Percentiles rank a stretch among this genome's conserved stretches.
phyloP scores from a whole-genome alignment of 2,113 vertebrate species.

The Naja naja region DNA sequence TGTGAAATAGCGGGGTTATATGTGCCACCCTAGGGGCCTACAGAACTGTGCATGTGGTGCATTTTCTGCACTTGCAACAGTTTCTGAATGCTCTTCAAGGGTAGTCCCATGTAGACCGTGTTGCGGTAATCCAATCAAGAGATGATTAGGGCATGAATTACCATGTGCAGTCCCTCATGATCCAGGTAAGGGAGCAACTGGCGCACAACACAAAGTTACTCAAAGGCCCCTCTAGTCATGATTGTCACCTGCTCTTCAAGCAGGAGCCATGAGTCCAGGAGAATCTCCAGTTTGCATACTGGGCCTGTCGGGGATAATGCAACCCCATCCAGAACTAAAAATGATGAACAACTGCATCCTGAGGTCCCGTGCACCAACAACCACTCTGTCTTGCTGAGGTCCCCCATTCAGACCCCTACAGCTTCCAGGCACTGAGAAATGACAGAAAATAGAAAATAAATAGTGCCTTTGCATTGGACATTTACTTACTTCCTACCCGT shows the following conservation, averaged over 20 bases:
- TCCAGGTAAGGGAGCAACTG: not conserved
- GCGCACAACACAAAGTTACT: not conserved
- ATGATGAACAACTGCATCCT: not conserved
- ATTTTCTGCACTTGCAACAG: not conserved
- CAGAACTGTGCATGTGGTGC: not conserved
- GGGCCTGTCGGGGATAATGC: too few species aligned
- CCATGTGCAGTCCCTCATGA: not conserved
- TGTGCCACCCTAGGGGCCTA: not conserved
- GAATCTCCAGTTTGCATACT: not conserved
- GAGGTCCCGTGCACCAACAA: not conserved
- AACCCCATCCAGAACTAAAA: not conserved
- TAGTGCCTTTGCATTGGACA: not conserved
- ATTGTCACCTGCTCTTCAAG: not conserved
- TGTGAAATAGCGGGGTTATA: not conserved
- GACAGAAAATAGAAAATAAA: not conserved
- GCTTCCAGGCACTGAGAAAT: not conserved
- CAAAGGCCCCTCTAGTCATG: not conserved
- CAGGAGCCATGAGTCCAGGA: not conserved
- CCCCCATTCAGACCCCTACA: not conserved
- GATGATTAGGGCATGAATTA: not conserved
- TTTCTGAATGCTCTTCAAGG: not conserved
- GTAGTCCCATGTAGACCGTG: not conserved
- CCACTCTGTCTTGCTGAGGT: not conserved
- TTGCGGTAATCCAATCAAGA: not conserved
- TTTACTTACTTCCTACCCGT: constrained; percentile 83